These are phyloP conservation scores for Nothocercus nigrocapillus DNA, from an alignment of 2,113 vertebrate species.

Conservation along the genomic window DNA sequence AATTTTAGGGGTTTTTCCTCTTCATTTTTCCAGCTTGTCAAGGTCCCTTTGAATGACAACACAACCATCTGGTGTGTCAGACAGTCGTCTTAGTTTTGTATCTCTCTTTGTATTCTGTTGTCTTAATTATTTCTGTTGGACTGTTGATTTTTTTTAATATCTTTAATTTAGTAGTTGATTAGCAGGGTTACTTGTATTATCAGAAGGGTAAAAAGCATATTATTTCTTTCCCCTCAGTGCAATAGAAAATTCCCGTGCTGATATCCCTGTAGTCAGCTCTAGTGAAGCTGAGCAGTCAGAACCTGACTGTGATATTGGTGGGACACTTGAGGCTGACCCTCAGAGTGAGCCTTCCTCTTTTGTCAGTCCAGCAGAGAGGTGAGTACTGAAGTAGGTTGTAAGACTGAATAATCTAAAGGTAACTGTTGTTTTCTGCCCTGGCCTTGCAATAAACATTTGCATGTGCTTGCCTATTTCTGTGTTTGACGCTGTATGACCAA, in stretches of 20 bases:
- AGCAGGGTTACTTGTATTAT: background rate
- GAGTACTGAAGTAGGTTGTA: slow-evolving; percentile 74
- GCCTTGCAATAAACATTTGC: slow-evolving; percentile 1
- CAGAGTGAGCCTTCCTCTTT: slow-evolving; percentile 85
- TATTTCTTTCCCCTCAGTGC: slow-evolving; percentile 90
- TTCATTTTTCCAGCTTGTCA: background rate
- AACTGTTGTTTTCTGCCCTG: slow-evolving; percentile 14
- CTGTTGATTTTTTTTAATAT: background rate
- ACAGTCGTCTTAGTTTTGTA: background rate
- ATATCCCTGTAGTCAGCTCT: slow-evolving; percentile 86
- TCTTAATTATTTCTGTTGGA: background rate
- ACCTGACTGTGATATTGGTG: slow-evolving; percentile 88
- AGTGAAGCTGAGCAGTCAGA: slow-evolving; percentile 82
- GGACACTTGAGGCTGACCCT: slow-evolving; percentile 81
- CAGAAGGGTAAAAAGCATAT: slow-evolving; percentile 81
- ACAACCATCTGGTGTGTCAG: background rate
- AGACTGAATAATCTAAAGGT: slow-evolving; percentile 9
- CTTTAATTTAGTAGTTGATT: background rate
- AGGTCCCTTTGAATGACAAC: background rate
- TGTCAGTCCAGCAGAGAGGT: slow-evolving; percentile 86
- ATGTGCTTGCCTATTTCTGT: slow-evolving; percentile 64
- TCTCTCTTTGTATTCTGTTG: background rate
- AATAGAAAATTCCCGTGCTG: slow-evolving; percentile 88
- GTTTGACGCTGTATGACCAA: background rate
- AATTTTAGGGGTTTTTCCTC: background rate